Evolutionary conservation across 2,888 invertebrate genomes (phyloP), one percentile per base, ranked within the genome.

Genomic region (Thumatha senex): DNA sequence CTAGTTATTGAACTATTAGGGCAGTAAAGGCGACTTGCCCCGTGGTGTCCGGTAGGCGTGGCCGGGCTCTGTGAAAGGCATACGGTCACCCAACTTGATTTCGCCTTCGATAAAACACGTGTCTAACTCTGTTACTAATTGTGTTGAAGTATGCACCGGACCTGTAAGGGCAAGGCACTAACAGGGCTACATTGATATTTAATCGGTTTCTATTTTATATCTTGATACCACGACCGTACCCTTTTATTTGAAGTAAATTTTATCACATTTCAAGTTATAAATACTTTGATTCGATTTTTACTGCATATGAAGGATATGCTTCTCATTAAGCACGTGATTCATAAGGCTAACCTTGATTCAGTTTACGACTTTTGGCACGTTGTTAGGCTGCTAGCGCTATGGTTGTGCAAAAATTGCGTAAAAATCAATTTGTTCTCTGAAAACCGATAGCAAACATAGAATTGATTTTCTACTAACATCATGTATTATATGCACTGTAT

Each of bases 11-110:
- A 58, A 56, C 54, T 61, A 75, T 71, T 72, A 73, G 75, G 74
- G 66, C 72, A 70, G 74, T 68, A 76, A 77, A 80, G 74, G 77
- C 69, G 63, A 72, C 69, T 70, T 67, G 59, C 67, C 64, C 59
- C 52, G 64, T 65, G 65, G 76, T 72, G 79, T 77, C 74, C 72
- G 73, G 72, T 74, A 72, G 83, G 82, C 74, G 80, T 76, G 80
- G 63, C 67, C 68, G 72, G 77, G 73, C 75, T 64, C 76, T 70
- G 88, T 82, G 86, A 86, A 88, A 86, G 86, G 87, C 78, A 34
- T n/a, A 74, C 74, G 80, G 81, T 80, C 80, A 75, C 74, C 77
- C 64, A 75, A 79, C 76, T 76, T 74, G 81, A 84, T 83, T 77
- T 80, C 72, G 80, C 80, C 80, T 80, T 82, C 78, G 82, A 85